These are phyloP conservation scores for Diploptera punctata DNA, from an alignment of 2,888 invertebrate genomes.

Conservation along the genomic window DNA sequence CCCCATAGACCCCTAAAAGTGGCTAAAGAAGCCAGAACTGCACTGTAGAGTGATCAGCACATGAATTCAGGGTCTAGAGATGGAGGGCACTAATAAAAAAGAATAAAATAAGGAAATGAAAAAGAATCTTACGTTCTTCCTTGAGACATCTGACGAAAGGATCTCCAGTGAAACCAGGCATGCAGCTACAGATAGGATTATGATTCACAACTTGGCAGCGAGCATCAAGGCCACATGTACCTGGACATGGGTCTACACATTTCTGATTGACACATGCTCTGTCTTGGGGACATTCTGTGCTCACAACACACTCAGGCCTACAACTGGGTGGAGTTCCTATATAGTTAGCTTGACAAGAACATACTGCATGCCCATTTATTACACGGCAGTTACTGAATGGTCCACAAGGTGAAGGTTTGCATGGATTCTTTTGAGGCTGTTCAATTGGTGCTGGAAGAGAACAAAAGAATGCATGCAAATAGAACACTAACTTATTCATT, in stretches of 20 bases:
- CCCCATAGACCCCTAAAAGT: too few relatives aligned
- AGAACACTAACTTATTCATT: too few relatives aligned
- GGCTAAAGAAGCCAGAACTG: too few relatives aligned
- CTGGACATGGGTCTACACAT: constrained; percentile 82
- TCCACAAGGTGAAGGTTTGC: constrained; percentile 84
- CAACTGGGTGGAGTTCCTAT: constrained; percentile 82
- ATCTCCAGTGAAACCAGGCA: constrained; percentile 79
- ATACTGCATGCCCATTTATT: constrained; percentile 79
- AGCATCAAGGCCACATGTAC: constrained; percentile 81
- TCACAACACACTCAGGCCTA: constrained; percentile 82
- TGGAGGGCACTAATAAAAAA: too few relatives aligned
- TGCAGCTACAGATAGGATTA: constrained; percentile 86
- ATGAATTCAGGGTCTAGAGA: too few relatives aligned
- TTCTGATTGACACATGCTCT: constrained; percentile 81
- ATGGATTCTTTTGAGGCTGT: constrained; percentile 63
- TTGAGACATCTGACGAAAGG: constrained; percentile 74
- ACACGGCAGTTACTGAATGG: constrained; percentile 81
- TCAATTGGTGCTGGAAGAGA: constrained; percentile 44
- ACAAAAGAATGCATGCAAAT: too few relatives aligned
- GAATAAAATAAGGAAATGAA: too few relatives aligned
- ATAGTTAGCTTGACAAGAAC: constrained; percentile 77
- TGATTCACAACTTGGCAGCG: constrained; percentile 86
- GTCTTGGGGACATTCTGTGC: constrained; percentile 82
- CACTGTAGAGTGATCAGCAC: too few relatives aligned
- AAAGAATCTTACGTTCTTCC: constrained; percentile 64